Base-by-base conservation (phyloP, 2,888 invertebrate genomes). In the Clistopyga incitator region DNA sequence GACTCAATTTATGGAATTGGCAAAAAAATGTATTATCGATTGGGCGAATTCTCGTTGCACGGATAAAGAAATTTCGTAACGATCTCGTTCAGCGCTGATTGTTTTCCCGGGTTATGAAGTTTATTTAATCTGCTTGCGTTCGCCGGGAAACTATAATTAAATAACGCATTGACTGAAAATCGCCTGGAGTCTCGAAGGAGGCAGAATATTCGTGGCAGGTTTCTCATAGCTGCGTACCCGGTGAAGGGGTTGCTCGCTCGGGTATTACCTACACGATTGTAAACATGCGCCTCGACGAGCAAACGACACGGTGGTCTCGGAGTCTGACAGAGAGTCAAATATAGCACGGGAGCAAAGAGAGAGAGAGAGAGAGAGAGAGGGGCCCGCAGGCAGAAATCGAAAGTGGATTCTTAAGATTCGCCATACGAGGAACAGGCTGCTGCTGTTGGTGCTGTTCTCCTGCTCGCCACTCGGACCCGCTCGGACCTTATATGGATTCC, bases 331-430 rank as follows among this genome's bases (percentile, higher is more conserved):
- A 74, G 74, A 78, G 45, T 74, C 54, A 61, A 81, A 78, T 76
- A 81, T 67, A 50, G 64, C n/a, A 61, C 61, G 1, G 25, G 42
- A 6, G 38, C 42, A 64, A 42, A 29, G 54, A 38, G 71, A 25
- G 61, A 75, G 50, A 75, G 25, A 54, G 75, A 71, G 65, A 72
- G 71, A 79, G 78, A 54, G 56, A 42, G 87, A 81, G 82, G 82
- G 76, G 77, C 70, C 83, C 76, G 68, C 87, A 82, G 86, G 86
- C 86, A 88, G 90, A 91, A 92, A 91, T 89, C 88, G 91, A 92
- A 91, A 92, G 92, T 91, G 88, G 89, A 90, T 88, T 91, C 89
- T 87, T 86, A 84, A 88, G 88, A 90, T 90, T 90, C 86, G 88
- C 91, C 89, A 87, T 89, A 89, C 87, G 88, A 87, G 89, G 87